Percentiles rank a stretch among this genome's conserved stretches.
Evolutionary conservation across 1,140 invertebrate genomes (phyloP).

Genomic region (Drosophila pallidifrons): DNA sequence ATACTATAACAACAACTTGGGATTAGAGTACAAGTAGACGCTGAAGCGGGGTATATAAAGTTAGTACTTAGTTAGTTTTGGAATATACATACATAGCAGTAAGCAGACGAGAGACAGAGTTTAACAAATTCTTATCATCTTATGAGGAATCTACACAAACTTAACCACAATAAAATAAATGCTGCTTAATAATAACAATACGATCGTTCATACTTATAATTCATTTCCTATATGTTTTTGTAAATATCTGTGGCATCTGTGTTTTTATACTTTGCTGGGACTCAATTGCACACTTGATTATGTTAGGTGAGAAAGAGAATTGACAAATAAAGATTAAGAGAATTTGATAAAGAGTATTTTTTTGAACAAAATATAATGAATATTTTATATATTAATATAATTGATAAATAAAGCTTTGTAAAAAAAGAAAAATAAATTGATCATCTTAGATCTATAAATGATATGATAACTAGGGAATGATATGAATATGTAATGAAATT

Average conservation of each 20-base stretch:
- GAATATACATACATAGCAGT: conserved; percentile 30
- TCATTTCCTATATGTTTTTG: conserved; percentile 9
- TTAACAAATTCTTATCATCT: conserved; percentile 51
- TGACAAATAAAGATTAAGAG: not conserved
- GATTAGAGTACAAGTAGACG: conserved; percentile 28
- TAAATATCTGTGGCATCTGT: conserved; percentile 51
- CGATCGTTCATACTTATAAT: conserved; percentile 19
- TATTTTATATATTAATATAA: no score
- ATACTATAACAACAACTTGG: conserved; percentile 24
- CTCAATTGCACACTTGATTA: not conserved
- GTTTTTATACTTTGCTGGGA: conserved; percentile 43
- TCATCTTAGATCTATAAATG: no score
- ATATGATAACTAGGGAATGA: no score
- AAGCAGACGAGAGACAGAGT: conserved; percentile 44
- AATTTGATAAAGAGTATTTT: not conserved
- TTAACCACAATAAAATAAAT: conserved; percentile 55
- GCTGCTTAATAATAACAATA: conserved; percentile 26
- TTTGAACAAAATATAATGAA: no score
- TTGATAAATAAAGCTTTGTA: no score
- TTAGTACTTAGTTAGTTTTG: not conserved
- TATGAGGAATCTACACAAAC: conserved; percentile 66
- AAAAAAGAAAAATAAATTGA: no score
- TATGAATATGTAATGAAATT: no score
- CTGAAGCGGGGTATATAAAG: conserved; percentile 34
- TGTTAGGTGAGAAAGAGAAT: not conserved